Conservation (phyloP, 2,113 vertebrate genomes). For the Fulmarus glacialis region DNA sequence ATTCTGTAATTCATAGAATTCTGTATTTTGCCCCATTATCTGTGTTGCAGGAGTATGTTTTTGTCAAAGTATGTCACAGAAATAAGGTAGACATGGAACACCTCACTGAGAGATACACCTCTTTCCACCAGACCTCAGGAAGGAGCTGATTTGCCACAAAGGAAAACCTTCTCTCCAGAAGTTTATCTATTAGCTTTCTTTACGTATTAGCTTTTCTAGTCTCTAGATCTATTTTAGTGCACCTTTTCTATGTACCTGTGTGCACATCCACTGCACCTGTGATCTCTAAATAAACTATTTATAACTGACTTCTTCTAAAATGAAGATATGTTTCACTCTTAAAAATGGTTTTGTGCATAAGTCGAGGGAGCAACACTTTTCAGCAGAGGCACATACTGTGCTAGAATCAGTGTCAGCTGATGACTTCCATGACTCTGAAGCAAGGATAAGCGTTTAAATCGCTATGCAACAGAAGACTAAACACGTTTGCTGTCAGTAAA, state of each 20-base stretch:
- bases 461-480: background rate
- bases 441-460: background rate
- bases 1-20: background rate
- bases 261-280: background rate
- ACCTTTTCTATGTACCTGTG: background rate
- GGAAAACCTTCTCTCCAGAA: background rate
- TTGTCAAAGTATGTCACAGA: background rate
- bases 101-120: background rate
- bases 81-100: background rate
- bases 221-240: background rate
- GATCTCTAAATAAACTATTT: background rate
- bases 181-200: background rate
- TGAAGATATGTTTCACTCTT: background rate
- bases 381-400: background rate
- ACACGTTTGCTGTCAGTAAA: background rate
- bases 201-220: background rate
- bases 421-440: background rate
- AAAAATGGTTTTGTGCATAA: background rate
- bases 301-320: background rate
- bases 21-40: background rate
- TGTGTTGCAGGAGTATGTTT: background rate
- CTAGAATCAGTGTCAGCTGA: background rate
- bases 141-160: background rate
- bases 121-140: background rate
- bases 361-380: accelerated